Evolutionary conservation across 2,797 vertebrate species (phyloP).

Genomic region (Sebastiscus tertius): DNA sequence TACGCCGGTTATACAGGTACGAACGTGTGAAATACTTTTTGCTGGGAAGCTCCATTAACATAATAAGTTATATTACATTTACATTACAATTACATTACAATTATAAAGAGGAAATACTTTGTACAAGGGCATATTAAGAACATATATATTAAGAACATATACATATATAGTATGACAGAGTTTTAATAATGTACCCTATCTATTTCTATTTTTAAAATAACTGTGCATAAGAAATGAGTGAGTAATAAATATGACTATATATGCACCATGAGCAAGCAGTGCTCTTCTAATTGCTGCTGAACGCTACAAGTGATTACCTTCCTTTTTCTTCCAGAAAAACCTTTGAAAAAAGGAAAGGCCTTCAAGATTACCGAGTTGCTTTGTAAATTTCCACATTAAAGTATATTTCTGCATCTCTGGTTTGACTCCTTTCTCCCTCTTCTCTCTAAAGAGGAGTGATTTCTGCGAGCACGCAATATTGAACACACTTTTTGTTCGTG

Average conservation of each 20-base stretch:
- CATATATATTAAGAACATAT: too few species aligned
- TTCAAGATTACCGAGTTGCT: conserved; percentile 87
- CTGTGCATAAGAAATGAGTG: neutral
- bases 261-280: conserved; percentile 74
- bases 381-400: conserved; percentile 89
- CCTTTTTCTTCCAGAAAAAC: conserved; percentile 80
- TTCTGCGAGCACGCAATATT: conserved; percentile 93
- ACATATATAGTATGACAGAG: neutral
- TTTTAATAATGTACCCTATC: neutral
- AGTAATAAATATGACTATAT: neutral
- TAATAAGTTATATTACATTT: too few species aligned
- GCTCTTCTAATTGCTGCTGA: conserved; percentile 89
- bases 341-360: conserved; percentile 78
- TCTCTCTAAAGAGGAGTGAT: conserved; percentile 86
- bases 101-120: too few species aligned
- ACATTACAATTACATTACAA: too few species aligned
- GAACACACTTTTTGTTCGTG: conserved; percentile 94
- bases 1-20: too few species aligned
- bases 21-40: too few species aligned
- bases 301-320: conserved; percentile 86
- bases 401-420: conserved; percentile 65
- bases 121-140: too few species aligned
- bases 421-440: conserved; percentile 75
- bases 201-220: neutral
- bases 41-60: too few species aligned